Base-by-base conservation (phyloP, 1,140 invertebrate genomes). In the Tetragonula clypearis region DNA sequence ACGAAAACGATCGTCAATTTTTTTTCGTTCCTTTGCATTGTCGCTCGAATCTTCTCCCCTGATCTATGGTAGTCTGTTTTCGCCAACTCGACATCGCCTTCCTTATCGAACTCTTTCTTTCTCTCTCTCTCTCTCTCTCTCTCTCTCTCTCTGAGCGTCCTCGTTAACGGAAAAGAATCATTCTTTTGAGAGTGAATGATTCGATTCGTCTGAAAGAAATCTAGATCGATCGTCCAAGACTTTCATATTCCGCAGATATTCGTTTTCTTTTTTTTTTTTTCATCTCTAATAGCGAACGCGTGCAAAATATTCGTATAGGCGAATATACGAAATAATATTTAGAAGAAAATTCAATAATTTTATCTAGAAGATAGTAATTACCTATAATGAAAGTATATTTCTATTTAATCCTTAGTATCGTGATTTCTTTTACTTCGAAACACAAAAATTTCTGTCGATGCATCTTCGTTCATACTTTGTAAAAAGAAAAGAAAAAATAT, bases 1-100 rank as follows among this genome's bases (percentile, higher is more conserved):
- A 90, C 86, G 89, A 86, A 87, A 84, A 90, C 80, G 88, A 87
- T 90, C 86, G 86, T 90, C 83, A 84, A 88, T 88, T 87, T 90
- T 90, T 23, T 90, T 84, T 78, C 80, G 68, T 68, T 21, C 72
- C 49, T 69, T 21, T 78, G 49, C 79, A 58, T 82, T 71, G 77
- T 69, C 83, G 76, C 65, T 75, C 71, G 49, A 71, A 87, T 60
- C 77, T 81, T 35, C n/a, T 65, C 15, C 23, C 15, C 74, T 76
- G 77, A 86, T 80, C 78, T 60, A 71, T 78, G 41, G 79, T 79
- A 78, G 26, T 68, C 74, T 90, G 83, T 90, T 90, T 90, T 82
- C 86, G 77, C 78, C 86, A 83, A 90, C 71, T 83, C 80, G 82
- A 80, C 82, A 82, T 87, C 88, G 68, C 85, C 79, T 77, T 81